Base-by-base conservation (phyloP, 2,797 vertebrate species). In the Sebastes itinus region DNA sequence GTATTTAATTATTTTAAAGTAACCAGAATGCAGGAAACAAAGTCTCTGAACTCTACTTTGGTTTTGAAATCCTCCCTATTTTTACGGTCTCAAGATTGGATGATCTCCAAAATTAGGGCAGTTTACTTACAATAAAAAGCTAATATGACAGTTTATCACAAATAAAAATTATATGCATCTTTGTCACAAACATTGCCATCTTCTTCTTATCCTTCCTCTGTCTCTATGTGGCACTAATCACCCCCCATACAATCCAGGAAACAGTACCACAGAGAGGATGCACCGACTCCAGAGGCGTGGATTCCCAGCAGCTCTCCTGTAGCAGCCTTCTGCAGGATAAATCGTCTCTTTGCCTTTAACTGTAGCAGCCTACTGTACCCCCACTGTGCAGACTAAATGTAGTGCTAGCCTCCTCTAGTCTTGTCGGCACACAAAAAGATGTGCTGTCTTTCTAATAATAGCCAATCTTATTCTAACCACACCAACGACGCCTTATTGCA, bases 281-380 rank as follows among this genome's bases (percentile, higher is more conserved):
- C 86, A 65, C 72, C 72, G 85, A 63, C 81, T 87, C 80, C 84
- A 91, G 89, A 94, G 94, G 93, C 92, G 94, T 92, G 94, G 92
- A 92, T 88, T 90, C 89, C 82, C 89, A 74, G 71, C 90, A 75
- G 71, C 85, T 56, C 85, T 54, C 35, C 35, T 38, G 35, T 38
- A 38, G 81, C 11, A 52, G 81, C 67, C 82, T 81, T n/a, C 75
- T 65, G 8, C 0, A 49, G 82, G 82, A 56, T 49, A 74, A 84
- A 84, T 20, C 55, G 69, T 13, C 84, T 75, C 85, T 86, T 71
- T 8, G 72, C 87, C 91, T 87, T 86, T 82, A 85, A 87, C 71
- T 58, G 49, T 12, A 27, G 6, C 20, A 27, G 6, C 20, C n/a
- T n/a, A 3, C 72, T 38, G 80, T 14, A 22, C 76, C 75, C 75